A percentile compares a stretch with the other conserved stretches of the same genome.
Conservation (phyloP, 2,797 vertebrate genomes). For the Naso thynnoides region DNA sequence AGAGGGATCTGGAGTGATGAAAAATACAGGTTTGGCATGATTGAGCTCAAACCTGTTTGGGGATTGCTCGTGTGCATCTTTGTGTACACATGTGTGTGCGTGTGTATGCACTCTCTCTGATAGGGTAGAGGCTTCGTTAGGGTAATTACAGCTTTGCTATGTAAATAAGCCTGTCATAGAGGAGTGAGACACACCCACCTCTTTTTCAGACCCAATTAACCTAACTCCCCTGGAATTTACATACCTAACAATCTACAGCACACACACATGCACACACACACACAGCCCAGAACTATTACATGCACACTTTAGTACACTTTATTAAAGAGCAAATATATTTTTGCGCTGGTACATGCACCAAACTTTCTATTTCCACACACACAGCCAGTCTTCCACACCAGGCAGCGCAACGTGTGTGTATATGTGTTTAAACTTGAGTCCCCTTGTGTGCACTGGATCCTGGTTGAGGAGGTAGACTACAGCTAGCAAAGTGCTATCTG, state of each 20-base stretch:
- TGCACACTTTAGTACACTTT: constrained; percentile 29
- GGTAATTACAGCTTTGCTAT: constrained; percentile 84
- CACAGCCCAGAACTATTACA: constrained; percentile 29
- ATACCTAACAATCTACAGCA: constrained; percentile 74
- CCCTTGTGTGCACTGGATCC: constrained; percentile 44
- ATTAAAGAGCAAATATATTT: constrained; percentile 44
- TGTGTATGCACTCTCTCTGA: constrained; percentile 55
- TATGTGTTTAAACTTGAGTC: constrained; percentile 40
- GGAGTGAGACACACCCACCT: constrained; percentile 83
- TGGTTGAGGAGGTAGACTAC: constrained; percentile 38
- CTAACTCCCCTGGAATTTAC: constrained; percentile 82
- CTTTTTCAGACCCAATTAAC: constrained; percentile 86
- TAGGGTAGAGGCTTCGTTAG: constrained; percentile 81
- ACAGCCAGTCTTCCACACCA: constrained; percentile 14
- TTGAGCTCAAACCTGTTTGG: constrained; percentile 78
- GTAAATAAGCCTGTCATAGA: constrained; percentile 83
- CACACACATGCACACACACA: constrained; percentile 47
- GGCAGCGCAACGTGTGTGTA: constrained; percentile 8
- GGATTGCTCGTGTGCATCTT: constrained; percentile 53
- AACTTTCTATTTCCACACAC: constrained; percentile 40
- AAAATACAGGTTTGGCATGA: constrained; percentile 83
- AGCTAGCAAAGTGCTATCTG: constrained; percentile 83
- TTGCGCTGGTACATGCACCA: constrained; percentile 35
- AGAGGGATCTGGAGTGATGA: constrained; percentile 78
- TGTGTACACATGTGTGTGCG: constrained; percentile 40